Percentiles rank a stretch among this genome's conserved stretches.
phyloP scores from a whole-genome alignment of 2,113 vertebrate species.

The Diadophis punctatus region DNA sequence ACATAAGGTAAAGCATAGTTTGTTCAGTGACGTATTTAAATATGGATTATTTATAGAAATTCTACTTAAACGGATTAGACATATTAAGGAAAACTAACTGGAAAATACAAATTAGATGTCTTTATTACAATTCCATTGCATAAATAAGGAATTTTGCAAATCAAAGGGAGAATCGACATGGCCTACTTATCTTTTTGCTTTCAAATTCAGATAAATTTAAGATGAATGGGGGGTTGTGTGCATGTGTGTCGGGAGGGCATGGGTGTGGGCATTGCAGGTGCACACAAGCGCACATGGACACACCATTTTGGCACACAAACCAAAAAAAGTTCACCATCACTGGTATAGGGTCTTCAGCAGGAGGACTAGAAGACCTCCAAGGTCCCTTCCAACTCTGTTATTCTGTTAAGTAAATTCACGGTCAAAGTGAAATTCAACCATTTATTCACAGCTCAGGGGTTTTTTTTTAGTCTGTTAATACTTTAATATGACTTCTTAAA shows the following conservation, averaged over 20 bases:
- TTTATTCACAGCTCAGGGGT: neutral
- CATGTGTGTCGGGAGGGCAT: too few relatives aligned
- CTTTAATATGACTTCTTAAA: neutral
- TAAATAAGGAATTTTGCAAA: constrained; percentile 56
- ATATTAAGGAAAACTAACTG: constrained; percentile 68
- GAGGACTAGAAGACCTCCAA: neutral
- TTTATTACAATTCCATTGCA: constrained; percentile 46
- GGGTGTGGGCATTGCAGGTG: too few relatives aligned
- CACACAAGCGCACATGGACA: too few relatives aligned
- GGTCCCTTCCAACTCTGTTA: neutral
- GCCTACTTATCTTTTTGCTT: constrained; percentile 46
- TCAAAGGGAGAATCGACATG: constrained; percentile 36
- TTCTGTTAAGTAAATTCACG: neutral
- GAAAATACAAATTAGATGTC: constrained; percentile 57
- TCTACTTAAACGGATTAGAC: constrained; percentile 74
- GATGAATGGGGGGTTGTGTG: too few relatives aligned
- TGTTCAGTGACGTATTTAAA: constrained; percentile 69
- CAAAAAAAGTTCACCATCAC: too few relatives aligned
- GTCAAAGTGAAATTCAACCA: neutral
- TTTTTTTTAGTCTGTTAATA: neutral
- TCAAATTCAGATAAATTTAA: constrained; percentile 32
- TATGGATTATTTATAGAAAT: constrained; percentile 76
- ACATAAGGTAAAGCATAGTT: constrained; percentile 70
- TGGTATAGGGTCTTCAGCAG: too few relatives aligned
- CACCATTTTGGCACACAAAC: too few relatives aligned